Evolutionary conservation across 2,888 invertebrate genomes (phyloP).

Genomic region (Stenchaetothrips biformis): DNA sequence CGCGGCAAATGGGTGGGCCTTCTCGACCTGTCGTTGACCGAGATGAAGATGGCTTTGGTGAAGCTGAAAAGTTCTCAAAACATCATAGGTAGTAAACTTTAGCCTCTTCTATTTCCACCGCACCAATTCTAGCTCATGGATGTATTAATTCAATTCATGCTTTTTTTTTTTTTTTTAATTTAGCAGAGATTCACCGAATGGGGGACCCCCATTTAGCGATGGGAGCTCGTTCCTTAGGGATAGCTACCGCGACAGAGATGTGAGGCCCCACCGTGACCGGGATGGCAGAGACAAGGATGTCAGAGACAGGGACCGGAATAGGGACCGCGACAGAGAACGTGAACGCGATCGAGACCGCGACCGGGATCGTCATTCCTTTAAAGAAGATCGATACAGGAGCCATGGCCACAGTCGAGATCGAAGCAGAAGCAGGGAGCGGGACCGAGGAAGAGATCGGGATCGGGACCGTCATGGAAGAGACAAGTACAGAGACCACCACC

Average conservation of each 20-base stretch:
- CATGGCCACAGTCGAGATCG: constrained; percentile 32
- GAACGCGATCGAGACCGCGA: constrained; percentile 40
- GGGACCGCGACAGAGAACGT: constrained; percentile 36
- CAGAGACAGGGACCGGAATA: constrained; percentile 36
- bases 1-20: constrained; percentile 39
- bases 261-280: constrained; percentile 31
- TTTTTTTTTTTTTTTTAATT: background rate
- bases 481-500: constrained; percentile 17
- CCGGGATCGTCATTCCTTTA: constrained; percentile 30
- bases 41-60: constrained; percentile 46
- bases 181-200: constrained; percentile 14
- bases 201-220: constrained; percentile 23
- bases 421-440: constrained; percentile 29
- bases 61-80: constrained; percentile 44
- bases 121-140: background rate
- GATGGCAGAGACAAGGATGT: constrained; percentile 33
- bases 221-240: constrained; percentile 13
- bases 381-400: constrained; percentile 34
- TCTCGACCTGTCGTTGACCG: constrained; percentile 45
- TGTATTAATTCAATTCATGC: background rate
- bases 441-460: constrained; percentile 18
- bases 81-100: constrained; percentile 30
- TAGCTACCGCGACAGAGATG: constrained; percentile 16
- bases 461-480: constrained; percentile 31
- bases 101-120: background rate